Percentiles rank a stretch among this genome's conserved stretches.
These are phyloP conservation scores for Cheilinus undulatus DNA, from an alignment of 2,113 vertebrate species.

Conservation along the genomic window DNA sequence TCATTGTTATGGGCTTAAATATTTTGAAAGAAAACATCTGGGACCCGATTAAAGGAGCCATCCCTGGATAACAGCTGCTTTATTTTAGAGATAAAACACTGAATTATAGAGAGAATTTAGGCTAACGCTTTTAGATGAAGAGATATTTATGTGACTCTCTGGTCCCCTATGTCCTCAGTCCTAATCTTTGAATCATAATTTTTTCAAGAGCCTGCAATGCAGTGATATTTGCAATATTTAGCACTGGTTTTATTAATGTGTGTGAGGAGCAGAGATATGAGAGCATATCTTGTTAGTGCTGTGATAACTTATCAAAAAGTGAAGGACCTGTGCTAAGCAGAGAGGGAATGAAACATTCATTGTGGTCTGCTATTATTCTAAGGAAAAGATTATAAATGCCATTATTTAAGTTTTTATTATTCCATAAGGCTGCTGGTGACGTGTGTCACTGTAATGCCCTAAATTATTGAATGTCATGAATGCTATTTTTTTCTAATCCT, in stretches of 20 bases:
- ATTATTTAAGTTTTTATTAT: not conserved
- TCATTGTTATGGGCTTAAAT: slow-evolving; percentile 51
- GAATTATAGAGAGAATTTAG: slow-evolving; percentile 53
- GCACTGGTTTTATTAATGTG: not conserved
- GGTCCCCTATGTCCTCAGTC: slow-evolving; percentile 19
- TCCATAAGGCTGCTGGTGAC: not conserved
- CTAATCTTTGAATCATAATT: slow-evolving; percentile 26
- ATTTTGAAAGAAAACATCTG: slow-evolving; percentile 69
- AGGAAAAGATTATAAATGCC: not conserved
- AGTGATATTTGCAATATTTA: slow-evolving; percentile 12
- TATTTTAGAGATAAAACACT: slow-evolving; percentile 34
- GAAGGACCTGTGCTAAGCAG: slow-evolving; percentile 3
- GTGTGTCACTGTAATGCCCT: slow-evolving; percentile 25
- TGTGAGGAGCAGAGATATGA: slow-evolving; percentile 9
- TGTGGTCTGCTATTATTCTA: not conserved
- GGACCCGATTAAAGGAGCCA: slow-evolving; percentile 70
- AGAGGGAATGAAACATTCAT: slow-evolving; percentile 11
- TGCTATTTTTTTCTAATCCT: not conserved
- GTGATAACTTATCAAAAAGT: slow-evolving; percentile 24
- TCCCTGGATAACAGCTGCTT: slow-evolving; percentile 72
- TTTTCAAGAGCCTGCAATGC: slow-evolving; percentile 26
- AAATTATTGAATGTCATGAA: slow-evolving; percentile 11
- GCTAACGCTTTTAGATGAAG: slow-evolving; percentile 53
- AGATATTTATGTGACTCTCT: slow-evolving; percentile 42
- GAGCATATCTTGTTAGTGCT: slow-evolving; percentile 15